A percentile compares a stretch with the other conserved stretches of the same genome.
Conservation (phyloP, 1,140 invertebrate genomes). For the Drosophila melanica region DNA sequence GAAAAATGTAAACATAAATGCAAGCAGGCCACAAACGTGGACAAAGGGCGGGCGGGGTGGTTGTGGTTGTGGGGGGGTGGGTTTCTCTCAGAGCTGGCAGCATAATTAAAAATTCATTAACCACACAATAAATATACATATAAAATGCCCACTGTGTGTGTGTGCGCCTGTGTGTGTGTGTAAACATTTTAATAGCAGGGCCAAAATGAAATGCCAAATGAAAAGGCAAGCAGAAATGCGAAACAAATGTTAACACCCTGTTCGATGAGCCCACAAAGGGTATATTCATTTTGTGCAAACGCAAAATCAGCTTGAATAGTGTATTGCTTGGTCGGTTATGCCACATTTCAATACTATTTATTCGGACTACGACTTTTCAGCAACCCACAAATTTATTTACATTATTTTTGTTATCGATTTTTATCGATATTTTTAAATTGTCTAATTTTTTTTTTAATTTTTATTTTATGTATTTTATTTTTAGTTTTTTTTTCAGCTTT, state of each 20-base stretch:
- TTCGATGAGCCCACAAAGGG: neutral
- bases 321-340: too few species aligned
- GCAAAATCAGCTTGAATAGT: too few species aligned
- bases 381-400: too few species aligned
- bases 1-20: conserved; percentile 71
- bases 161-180: conserved; percentile 4
- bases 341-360: too few species aligned
- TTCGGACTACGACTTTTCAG: too few species aligned
- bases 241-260: neutral
- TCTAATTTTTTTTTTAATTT: too few species aligned
- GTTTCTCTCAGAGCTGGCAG: conserved; percentile 6
- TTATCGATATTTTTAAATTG: too few species aligned
- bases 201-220: conserved; percentile 25
- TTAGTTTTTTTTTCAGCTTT: too few species aligned
- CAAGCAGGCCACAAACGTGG: conserved; percentile 20
- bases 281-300: too few species aligned
- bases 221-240: conserved; percentile 15
- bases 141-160: conserved; percentile 18
- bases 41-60: neutral
- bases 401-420: too few species aligned
- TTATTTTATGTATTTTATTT: too few species aligned
- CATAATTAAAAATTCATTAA: conserved; percentile 79
- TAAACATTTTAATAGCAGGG: conserved; percentile 29
- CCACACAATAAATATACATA: conserved; percentile 46
- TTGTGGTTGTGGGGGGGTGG: neutral